Evolutionary conservation across 2,888 invertebrate genomes (phyloP).

Genomic region (Caenorhabditis angaria): DNA sequence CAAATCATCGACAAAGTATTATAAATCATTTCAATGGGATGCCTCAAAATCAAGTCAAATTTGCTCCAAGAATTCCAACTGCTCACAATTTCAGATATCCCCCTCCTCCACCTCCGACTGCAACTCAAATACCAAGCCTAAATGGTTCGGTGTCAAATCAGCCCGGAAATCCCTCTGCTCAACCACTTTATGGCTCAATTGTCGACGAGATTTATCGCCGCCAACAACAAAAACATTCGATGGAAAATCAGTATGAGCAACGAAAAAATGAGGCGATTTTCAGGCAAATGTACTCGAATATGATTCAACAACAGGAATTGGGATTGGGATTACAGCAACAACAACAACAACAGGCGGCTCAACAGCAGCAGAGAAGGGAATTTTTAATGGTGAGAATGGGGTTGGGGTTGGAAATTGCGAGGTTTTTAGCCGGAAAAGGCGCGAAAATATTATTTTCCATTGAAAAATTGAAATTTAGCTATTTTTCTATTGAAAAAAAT

Average conservation of each 20-base stretch:
- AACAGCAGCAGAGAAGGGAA: not conserved
- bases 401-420: no score
- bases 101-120: not conserved
- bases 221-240: slow-evolving; percentile 23
- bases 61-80: no score
- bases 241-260: slow-evolving; percentile 6
- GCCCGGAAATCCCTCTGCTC: not conserved
- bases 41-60: no score
- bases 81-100: not conserved
- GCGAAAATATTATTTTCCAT: no score
- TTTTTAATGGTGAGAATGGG: no score
- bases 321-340: no score
- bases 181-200: not conserved
- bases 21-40: not conserved
- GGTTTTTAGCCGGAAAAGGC: not conserved
- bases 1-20: not conserved
- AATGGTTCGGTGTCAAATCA: no score
- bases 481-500: no score
- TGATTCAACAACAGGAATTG: not conserved
- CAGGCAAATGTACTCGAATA: not conserved
- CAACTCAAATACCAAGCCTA: no score
- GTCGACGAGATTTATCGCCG: slow-evolving; percentile 30
- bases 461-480: no score
- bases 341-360: not conserved
- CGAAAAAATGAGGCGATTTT: not conserved